Percentiles rank a stretch among this genome's conserved stretches.
phyloP scores from a whole-genome alignment of 2,113 vertebrate genomes.

The Pantherophis guttatus region DNA sequence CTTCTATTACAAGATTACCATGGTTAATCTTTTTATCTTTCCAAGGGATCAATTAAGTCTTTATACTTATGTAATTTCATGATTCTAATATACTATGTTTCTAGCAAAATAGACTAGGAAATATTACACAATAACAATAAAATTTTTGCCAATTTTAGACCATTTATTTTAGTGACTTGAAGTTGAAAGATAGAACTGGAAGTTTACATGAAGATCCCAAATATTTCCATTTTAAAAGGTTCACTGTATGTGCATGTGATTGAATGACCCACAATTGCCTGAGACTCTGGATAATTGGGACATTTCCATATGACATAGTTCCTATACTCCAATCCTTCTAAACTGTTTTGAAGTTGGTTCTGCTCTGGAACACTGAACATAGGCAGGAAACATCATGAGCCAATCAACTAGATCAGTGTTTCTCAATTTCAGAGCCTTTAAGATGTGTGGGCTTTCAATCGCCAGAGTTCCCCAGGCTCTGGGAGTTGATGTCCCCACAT shows the following conservation, averaged over 20 bases:
- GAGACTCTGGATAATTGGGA: background rate
- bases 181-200: background rate
- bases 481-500: too few species aligned
- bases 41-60: background rate
- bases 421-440: background rate
- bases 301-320: background rate
- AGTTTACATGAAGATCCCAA: background rate
- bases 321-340: background rate
- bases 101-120: background rate
- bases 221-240: background rate
- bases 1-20: background rate
- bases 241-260: background rate
- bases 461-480: background rate
- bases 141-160: background rate
- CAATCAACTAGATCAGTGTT: background rate
- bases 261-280: background rate
- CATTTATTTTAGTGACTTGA: background rate
- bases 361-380: background rate
- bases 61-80: constrained; percentile 11
- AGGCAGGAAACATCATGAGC: background rate
- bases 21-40: background rate
- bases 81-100: constrained; percentile 1
- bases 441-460: background rate
- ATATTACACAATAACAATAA: background rate
- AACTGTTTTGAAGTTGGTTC: background rate